Percentiles rank a stretch among this genome's conserved stretches.
These are phyloP conservation scores for Lasioglossum villosulum DNA, from an alignment of 2,888 invertebrate genomes.

Conservation along the genomic window DNA sequence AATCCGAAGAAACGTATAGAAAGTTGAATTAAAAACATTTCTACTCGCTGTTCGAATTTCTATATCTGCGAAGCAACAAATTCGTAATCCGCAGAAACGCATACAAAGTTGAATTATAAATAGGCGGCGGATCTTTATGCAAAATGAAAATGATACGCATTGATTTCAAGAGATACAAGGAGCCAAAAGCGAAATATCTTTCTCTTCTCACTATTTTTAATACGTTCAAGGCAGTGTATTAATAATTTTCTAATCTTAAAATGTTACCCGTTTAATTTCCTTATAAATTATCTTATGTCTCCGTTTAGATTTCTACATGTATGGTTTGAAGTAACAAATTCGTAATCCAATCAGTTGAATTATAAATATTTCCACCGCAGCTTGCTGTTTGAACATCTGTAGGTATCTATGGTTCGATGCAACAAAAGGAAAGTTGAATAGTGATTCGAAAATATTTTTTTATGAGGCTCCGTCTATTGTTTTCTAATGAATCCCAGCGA, in stretches of 20 bases:
- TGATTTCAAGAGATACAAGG: not conserved
- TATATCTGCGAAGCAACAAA: not conserved
- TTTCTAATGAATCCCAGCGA: slow-evolving; percentile 3
- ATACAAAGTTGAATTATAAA: not conserved
- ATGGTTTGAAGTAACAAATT: not conserved
- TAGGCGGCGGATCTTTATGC: not conserved
- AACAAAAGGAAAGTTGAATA: not conserved
- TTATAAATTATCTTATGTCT: not conserved
- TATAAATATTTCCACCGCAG: not conserved
- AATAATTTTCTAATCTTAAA: not conserved
- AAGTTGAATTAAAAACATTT: not conserved
- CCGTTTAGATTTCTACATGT: not conserved
- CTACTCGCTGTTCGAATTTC: not conserved
- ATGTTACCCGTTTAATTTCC: not conserved
- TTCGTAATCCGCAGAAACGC: not conserved
- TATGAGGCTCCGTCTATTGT: not conserved
- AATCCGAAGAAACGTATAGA: not conserved
- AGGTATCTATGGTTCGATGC: not conserved
- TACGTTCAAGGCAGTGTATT: not conserved
- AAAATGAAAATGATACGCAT: not conserved
- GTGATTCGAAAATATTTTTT: not conserved
- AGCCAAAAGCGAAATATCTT: not conserved
- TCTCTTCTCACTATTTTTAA: no score
- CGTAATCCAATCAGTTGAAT: not conserved
- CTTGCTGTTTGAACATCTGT: not conserved